Percentiles rank a stretch among this genome's conserved stretches.
These are phyloP conservation scores for Plagiodera versicolora DNA, from an alignment of 2,888 invertebrate genomes.

Conservation along the genomic window DNA sequence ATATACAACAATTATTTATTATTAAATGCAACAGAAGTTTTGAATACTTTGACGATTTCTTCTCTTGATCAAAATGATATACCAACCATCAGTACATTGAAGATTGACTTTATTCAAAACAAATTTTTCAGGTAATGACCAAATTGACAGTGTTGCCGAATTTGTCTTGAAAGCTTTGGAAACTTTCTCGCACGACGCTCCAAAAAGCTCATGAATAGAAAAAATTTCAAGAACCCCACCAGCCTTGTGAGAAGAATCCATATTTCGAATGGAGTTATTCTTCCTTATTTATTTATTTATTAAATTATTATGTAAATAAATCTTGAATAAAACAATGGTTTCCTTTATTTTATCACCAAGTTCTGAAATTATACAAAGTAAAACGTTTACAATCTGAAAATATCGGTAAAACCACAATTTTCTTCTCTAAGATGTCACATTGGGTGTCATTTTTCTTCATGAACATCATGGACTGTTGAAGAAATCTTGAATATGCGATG, in stretches of 20 bases:
- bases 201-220: conserved; percentile 20
- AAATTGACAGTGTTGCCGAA: conserved; percentile 3
- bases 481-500: too few species aligned
- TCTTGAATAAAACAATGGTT: neutral
- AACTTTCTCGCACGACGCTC: neutral
- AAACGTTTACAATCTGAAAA: neutral
- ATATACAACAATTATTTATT: too few species aligned
- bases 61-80: too few species aligned
- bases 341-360: neutral
- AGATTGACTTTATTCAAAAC: neutral
- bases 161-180: conserved; percentile 13
- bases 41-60: too few species aligned
- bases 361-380: neutral
- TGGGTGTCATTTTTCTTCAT: too few species aligned
- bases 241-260: neutral
- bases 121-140: conserved; percentile 11
- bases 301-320: neutral
- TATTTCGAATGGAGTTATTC: neutral
- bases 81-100: too few species aligned
- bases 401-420: too few species aligned
- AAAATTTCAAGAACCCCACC: neutral
- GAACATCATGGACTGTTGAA: too few species aligned
- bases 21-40: too few species aligned
- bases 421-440: too few species aligned
- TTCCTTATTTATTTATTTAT: neutral